Conservation (phyloP, 1,140 invertebrate genomes). For the Galendromus occidentalis region DNA sequence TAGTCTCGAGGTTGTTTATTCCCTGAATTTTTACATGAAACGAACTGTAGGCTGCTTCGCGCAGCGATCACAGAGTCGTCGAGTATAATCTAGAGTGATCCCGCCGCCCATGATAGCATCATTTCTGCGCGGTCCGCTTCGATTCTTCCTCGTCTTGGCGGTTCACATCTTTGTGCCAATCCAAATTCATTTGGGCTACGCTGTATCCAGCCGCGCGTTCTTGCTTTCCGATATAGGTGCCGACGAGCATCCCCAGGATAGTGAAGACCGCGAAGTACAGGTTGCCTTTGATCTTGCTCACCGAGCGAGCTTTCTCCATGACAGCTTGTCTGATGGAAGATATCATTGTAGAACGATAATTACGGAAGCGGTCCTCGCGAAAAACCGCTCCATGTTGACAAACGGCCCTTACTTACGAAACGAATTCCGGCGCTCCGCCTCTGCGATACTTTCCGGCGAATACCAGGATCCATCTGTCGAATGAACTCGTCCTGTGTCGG, state of each 20-base stretch:
- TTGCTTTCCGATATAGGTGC: not conserved
- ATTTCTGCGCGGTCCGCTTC: not conserved
- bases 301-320: not conserved
- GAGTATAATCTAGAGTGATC: not conserved
- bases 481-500: not conserved
- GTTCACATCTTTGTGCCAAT: not conserved
- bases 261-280: not conserved
- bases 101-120: not conserved
- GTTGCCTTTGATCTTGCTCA: not conserved
- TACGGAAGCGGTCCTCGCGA: not conserved
- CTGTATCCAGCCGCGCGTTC: not conserved
- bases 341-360: too few species aligned
- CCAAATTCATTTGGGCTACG: not conserved
- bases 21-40: too few species aligned
- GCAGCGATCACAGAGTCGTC: too few species aligned
- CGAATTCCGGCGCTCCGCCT: not conserved
- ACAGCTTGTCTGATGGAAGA: not conserved
- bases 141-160: not conserved
- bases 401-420: not conserved
- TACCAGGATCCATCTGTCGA: not conserved
- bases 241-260: not conserved
- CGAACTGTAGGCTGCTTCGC: too few species aligned
- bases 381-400: not conserved
- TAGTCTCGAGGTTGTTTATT: too few species aligned
- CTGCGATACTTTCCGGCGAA: not conserved